phyloP scores from a whole-genome alignment of 2,888 invertebrate species.

The Epistrophe grossulariae region DNA sequence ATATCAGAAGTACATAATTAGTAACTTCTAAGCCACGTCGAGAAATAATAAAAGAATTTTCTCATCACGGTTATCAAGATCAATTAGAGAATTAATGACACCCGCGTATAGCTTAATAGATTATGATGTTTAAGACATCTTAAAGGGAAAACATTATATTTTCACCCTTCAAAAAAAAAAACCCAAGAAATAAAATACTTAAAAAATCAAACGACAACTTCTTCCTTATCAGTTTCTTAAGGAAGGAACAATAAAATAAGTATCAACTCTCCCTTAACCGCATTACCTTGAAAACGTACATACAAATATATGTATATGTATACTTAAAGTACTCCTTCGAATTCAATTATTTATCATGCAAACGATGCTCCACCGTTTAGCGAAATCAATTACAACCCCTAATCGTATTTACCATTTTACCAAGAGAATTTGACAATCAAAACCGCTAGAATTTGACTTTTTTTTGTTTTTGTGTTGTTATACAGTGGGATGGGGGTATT shows the following conservation, averaged over 20 bases:
- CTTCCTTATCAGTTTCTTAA: conserved; percentile 62
- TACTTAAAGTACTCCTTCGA: conserved; percentile 57
- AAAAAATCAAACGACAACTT: conserved; percentile 17
- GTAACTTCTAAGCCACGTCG: conserved; percentile 39
- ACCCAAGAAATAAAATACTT: conserved; percentile 8
- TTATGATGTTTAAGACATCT: conserved; percentile 56
- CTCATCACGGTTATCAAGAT: conserved; percentile 73
- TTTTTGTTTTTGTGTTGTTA: conserved; percentile 13
- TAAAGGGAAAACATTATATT: conserved; percentile 43
- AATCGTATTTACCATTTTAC: conserved; percentile 74
- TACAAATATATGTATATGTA: too few relatives aligned
- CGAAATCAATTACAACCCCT: conserved; percentile 76
- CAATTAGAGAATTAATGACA: conserved; percentile 70
- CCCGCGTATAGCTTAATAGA: conserved; percentile 57
- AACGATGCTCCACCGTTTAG: conserved; percentile 75
- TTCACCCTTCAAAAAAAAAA: conserved; percentile 23
- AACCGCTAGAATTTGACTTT: conserved; percentile 67
- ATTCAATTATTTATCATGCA: conserved; percentile 76
- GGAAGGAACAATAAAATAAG: conserved; percentile 72
- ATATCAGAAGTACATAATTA: conserved; percentile 55
- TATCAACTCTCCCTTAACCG: conserved; percentile 62
- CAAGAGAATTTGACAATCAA: conserved; percentile 74
- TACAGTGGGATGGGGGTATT: conserved; percentile 13
- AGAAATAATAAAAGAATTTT: conserved; percentile 61
- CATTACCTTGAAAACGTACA: conserved; percentile 63